Conservation (phyloP, 2,888 invertebrate species). For the Adela reaumurella region DNA sequence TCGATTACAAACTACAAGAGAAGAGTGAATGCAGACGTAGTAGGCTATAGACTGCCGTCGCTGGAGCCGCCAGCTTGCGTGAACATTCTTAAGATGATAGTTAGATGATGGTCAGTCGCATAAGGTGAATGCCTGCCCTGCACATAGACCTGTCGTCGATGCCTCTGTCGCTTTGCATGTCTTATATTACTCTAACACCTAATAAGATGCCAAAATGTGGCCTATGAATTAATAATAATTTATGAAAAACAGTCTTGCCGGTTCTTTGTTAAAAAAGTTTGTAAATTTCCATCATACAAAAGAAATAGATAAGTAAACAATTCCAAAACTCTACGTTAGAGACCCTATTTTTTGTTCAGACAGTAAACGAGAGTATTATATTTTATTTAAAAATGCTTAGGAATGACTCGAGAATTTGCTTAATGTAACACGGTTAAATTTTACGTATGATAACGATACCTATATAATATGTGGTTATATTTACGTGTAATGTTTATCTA, state of each 20-base stretch:
- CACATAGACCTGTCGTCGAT: too few species aligned
- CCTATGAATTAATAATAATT: constrained; percentile 41
- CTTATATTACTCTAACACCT: constrained; percentile 21
- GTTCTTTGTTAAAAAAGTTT: constrained; percentile 47
- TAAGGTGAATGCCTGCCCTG: too few species aligned
- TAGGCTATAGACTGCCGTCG: too few species aligned
- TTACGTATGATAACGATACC: constrained; percentile 28
- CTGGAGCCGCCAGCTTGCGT: too few species aligned
- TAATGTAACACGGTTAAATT: constrained; percentile 25
- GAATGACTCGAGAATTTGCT: constrained; percentile 30
- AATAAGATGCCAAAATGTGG: constrained; percentile 49
- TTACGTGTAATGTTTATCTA: neutral
- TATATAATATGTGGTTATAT: too few species aligned
- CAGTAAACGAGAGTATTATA: constrained; percentile 15
- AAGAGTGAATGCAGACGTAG: too few species aligned
- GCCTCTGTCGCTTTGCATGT: too few species aligned
- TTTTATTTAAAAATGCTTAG: constrained; percentile 16
- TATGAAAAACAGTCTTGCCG: constrained; percentile 47
- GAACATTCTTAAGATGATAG: too few species aligned
- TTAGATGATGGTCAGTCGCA: too few species aligned
- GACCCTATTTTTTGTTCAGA: constrained; percentile 16
- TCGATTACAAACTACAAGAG: too few species aligned
- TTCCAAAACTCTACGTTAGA: constrained; percentile 36
- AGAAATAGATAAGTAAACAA: constrained; percentile 41
- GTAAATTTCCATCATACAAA: constrained; percentile 38